These are phyloP conservation scores for Argopecten irradians DNA, from an alignment of 1,140 invertebrate genomes.

Conservation along the genomic window DNA sequence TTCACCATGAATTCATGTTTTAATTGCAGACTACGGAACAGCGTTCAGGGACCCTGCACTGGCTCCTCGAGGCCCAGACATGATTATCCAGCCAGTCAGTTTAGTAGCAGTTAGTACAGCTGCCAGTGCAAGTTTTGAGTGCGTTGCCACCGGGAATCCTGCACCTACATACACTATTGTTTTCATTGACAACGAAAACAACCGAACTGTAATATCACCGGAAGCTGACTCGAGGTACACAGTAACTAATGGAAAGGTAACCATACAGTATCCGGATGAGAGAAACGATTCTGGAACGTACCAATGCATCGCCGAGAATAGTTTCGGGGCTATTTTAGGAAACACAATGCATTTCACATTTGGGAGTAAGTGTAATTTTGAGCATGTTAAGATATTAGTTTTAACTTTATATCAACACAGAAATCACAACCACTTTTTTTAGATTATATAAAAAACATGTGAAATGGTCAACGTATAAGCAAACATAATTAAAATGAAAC, in stretches of 20 bases:
- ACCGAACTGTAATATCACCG: constrained; percentile 38
- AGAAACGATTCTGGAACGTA: constrained; percentile 90
- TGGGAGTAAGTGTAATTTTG: constrained; percentile 80
- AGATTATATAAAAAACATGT: too few relatives aligned
- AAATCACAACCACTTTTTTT: too few relatives aligned
- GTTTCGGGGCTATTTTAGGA: constrained; percentile 92
- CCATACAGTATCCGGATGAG: constrained; percentile 88
- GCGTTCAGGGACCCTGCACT: constrained; percentile 44
- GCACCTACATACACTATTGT: constrained; percentile 86
- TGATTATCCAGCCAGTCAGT: constrained; percentile 53
- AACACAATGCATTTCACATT: constrained; percentile 92
- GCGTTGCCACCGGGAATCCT: constrained; percentile 92
- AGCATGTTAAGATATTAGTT: too few relatives aligned
- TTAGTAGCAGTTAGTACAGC: constrained; percentile 46
- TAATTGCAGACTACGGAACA: constrained; percentile 57
- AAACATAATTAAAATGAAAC: too few relatives aligned
- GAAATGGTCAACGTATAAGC: too few relatives aligned
- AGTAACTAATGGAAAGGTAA: constrained; percentile 92
- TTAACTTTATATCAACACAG: too few relatives aligned
- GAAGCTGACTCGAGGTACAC: constrained; percentile 85
- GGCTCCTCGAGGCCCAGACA: constrained; percentile 52
- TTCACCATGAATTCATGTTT: too few relatives aligned
- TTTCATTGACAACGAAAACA: constrained; percentile 77
- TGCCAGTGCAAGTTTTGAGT: constrained; percentile 76
- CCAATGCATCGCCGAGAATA: constrained; percentile 93